phyloP scores from a whole-genome alignment of 2,888 invertebrate genomes.

The Odontomyia ornata region DNA sequence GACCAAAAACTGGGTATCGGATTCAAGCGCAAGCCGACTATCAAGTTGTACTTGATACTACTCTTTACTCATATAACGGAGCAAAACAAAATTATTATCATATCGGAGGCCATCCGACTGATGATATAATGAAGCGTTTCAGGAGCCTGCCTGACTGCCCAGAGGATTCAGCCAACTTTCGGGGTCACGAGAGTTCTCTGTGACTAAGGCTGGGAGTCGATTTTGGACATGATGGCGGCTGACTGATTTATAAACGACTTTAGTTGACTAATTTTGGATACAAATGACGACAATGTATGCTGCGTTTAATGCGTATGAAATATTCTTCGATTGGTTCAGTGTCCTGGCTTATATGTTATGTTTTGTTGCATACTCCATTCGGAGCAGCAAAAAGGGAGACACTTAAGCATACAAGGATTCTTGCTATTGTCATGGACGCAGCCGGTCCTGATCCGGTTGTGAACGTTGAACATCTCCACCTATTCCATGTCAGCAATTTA shows the following conservation, averaged over 20 bases:
- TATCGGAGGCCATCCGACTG: too few species aligned
- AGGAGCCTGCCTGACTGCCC: too few species aligned
- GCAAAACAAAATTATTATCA: too few species aligned
- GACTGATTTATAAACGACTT: conserved; percentile 31
- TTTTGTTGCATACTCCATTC: neutral
- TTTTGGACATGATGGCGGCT: neutral
- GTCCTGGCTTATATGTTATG: neutral
- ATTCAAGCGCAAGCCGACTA: too few species aligned
- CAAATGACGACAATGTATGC: neutral
- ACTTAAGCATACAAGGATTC: conserved; percentile 19
- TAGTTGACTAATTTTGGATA: neutral
- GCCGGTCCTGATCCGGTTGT: neutral
- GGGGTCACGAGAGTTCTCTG: too few species aligned
- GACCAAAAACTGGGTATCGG: too few species aligned
- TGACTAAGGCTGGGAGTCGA: too few species aligned
- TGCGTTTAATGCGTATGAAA: neutral
- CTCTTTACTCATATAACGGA: too few species aligned
- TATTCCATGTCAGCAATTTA: conserved; percentile 29
- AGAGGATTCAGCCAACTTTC: too few species aligned
- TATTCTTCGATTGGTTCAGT: neutral
- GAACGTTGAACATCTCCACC: conserved; percentile 23
- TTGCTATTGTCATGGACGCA: conserved; percentile 3
- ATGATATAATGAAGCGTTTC: too few species aligned
- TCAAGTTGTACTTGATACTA: too few species aligned
- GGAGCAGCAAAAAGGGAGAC: neutral